phyloP scores from a whole-genome alignment of 2,113 vertebrate species.

The Galbula dea region DNA sequence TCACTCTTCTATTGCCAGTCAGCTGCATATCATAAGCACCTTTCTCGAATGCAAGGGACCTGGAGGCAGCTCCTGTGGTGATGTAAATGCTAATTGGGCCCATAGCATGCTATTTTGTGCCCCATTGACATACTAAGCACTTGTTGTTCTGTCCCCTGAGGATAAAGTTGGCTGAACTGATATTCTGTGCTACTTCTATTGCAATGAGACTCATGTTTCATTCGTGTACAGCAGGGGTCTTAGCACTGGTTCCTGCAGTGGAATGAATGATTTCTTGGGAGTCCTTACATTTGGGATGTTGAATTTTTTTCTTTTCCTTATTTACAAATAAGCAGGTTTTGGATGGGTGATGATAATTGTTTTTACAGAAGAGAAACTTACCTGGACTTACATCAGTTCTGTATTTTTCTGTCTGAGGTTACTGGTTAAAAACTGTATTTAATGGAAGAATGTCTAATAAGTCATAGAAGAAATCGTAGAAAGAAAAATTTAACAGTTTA shows the following conservation, averaged over 20 bases:
- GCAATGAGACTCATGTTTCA: not conserved
- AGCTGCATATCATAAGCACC: constrained; percentile 34
- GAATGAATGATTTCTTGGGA: not conserved
- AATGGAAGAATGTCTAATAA: not conserved
- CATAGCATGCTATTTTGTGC: not conserved
- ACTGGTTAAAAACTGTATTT: not conserved
- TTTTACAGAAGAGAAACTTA: not conserved
- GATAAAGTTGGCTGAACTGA: not conserved
- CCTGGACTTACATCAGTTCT: not conserved
- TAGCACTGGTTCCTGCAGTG: not conserved
- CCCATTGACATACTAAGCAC: constrained; percentile 5
- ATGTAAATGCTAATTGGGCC: constrained; percentile 23
- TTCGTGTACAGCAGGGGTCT: not conserved
- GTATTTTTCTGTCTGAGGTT: not conserved
- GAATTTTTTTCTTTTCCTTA: not conserved
- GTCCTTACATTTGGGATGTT: not conserved
- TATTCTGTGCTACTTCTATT: not conserved
- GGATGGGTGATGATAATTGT: not conserved
- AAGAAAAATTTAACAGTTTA: not conserved
- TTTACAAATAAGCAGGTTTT: not conserved
- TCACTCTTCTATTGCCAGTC: constrained; percentile 17
- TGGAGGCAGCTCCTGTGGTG: not conserved
- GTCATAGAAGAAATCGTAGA: not conserved
- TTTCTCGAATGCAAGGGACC: not conserved
- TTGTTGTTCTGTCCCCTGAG: not conserved